Evolutionary conservation across 2,888 invertebrate genomes (phyloP).

Genomic region (Amphipoea lucens): DNA sequence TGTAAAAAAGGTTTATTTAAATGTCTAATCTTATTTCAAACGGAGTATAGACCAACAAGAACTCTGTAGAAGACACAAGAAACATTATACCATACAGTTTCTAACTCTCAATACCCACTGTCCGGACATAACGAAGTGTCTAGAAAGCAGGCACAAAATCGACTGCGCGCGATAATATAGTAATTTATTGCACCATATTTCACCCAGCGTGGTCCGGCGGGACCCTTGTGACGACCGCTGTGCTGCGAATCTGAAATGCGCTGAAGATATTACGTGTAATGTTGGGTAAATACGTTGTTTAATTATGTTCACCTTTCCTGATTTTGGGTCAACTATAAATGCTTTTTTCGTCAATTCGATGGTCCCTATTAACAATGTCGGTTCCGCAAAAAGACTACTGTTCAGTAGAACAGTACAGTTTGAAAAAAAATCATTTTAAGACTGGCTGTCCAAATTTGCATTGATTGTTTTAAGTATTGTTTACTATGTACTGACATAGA

Average conservation of each 20-base stretch:
- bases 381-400: no score
- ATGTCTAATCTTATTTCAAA: no score
- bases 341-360: background rate
- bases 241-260: slow-evolving; percentile 57
- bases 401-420: no score
- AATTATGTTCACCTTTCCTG: slow-evolving; percentile 8
- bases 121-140: slow-evolving; percentile 53
- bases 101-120: slow-evolving; percentile 39
- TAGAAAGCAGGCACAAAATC: slow-evolving; percentile 68
- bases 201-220: slow-evolving; percentile 73
- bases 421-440: no score
- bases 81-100: slow-evolving; percentile 22
- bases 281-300: slow-evolving; percentile 26
- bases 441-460: no score
- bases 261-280: slow-evolving; percentile 41
- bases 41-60: background rate
- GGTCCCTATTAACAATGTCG: no score
- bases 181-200: slow-evolving; percentile 83
- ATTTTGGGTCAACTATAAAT: background rate
- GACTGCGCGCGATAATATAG: slow-evolving; percentile 78
- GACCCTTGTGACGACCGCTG: slow-evolving; percentile 76
- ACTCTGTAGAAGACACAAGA: slow-evolving; percentile 1
- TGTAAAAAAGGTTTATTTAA: no score
- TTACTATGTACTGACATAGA: no score
- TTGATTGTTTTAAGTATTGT: no score